Conservation (phyloP, 2,888 invertebrate genomes). For the Limenitis camilla region DNA sequence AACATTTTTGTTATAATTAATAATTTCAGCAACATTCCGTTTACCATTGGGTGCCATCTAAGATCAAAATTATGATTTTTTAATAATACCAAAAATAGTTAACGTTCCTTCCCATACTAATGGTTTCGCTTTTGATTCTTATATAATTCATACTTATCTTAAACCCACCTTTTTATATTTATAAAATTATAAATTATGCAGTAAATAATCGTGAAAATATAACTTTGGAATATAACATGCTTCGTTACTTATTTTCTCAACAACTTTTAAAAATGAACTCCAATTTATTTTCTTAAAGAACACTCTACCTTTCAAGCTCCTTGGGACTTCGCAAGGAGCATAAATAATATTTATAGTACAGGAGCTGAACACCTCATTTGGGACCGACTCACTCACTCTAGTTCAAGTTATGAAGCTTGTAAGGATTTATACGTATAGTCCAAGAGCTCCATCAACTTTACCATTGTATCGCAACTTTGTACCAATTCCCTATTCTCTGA, state of each 20-base stretch:
- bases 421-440: constrained; percentile 45
- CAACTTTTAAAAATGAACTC: constrained; percentile 9
- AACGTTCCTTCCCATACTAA: no score
- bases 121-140: neutral
- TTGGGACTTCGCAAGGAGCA: constrained; percentile 30
- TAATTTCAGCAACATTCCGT: no score
- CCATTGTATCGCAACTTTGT: constrained; percentile 14
- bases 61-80: no score
- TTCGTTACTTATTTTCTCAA: constrained; percentile 10
- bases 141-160: neutral
- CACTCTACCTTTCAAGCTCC: constrained; percentile 29
- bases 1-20: no score
- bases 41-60: no score
- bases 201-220: neutral
- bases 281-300: constrained; percentile 15
- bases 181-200: neutral
- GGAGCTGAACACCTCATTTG: constrained; percentile 44
- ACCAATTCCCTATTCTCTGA: constrained; percentile 8
- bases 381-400: constrained; percentile 29
- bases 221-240: neutral
- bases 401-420: constrained; percentile 44
- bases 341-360: constrained; percentile 51
- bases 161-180: neutral
- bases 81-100: no score
- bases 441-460: constrained; percentile 35